Evolutionary conservation across 2,797 vertebrate genomes (phyloP).

Genomic region (Notoglanidium macrostoma): DNA sequence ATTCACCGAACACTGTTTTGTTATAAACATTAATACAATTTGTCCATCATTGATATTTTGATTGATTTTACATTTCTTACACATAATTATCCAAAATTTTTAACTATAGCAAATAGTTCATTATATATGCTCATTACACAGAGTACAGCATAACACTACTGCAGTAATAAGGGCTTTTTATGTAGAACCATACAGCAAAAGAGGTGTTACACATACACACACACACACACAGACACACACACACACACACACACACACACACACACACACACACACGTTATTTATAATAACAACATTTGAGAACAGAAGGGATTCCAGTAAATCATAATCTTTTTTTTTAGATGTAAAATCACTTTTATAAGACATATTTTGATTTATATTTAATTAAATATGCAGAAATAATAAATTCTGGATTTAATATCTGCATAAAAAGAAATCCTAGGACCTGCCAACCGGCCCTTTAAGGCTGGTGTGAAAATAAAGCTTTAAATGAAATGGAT

Average conservation of each 20-base stretch:
- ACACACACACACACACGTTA: background rate
- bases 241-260: background rate
- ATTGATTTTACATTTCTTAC: background rate
- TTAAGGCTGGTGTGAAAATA: background rate
- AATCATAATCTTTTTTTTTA: background rate
- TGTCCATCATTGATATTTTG: background rate
- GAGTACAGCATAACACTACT: background rate
- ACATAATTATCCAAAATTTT: background rate
- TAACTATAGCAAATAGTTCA: background rate
- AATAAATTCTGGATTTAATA: background rate
- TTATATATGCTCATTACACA: background rate
- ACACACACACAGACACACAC: background rate
- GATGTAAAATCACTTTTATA: too few relatives aligned
- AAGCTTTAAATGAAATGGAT: background rate
- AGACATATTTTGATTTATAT: background rate
- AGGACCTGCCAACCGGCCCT: background rate
- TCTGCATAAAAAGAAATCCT: background rate
- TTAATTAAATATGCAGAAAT: background rate
- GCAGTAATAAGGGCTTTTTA: too few relatives aligned
- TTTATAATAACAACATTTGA: background rate
- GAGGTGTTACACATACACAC: too few relatives aligned
- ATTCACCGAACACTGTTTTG: background rate
- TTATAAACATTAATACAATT: background rate
- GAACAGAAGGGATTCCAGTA: background rate
- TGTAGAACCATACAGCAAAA: too few relatives aligned